Evolutionary conservation across 2,797 vertebrate species (phyloP).

Genomic region (Cottoperca gobio): DNA sequence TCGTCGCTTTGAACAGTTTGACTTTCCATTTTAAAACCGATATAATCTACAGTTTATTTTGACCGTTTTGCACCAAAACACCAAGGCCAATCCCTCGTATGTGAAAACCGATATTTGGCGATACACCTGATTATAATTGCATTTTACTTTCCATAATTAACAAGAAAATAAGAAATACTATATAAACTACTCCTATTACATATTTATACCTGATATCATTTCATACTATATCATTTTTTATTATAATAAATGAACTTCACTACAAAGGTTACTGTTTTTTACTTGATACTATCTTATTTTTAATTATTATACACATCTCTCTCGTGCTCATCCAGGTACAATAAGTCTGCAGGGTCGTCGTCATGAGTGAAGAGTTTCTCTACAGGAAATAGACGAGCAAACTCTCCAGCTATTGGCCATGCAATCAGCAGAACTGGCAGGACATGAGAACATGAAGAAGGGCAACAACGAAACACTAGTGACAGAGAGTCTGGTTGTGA

Average conservation of each 20-base stretch:
- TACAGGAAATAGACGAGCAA: slow-evolving; percentile 1
- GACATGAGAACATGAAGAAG: background rate
- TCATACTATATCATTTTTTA: background rate
- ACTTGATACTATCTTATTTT: background rate
- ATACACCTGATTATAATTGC: background rate
- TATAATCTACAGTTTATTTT: background rate
- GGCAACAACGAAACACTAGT: background rate
- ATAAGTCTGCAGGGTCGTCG: background rate
- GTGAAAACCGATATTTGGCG: background rate
- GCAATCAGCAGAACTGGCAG: background rate
- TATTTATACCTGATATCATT: background rate
- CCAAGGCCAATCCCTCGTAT: background rate
- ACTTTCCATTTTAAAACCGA: background rate
- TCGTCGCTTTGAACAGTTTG: background rate
- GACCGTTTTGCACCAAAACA: background rate
- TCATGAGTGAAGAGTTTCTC: background rate
- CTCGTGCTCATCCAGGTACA: slow-evolving; percentile 2
- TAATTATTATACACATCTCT: background rate
- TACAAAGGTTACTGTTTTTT: background rate
- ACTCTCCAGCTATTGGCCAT: background rate
- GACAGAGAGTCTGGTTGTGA: background rate
- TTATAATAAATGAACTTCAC: background rate
- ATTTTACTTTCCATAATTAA: background rate
- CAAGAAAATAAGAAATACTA: background rate
- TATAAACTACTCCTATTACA: background rate